These are phyloP conservation scores for Pygoscelis adeliae DNA, from an alignment of 2,113 vertebrate species.

Conservation along the genomic window DNA sequence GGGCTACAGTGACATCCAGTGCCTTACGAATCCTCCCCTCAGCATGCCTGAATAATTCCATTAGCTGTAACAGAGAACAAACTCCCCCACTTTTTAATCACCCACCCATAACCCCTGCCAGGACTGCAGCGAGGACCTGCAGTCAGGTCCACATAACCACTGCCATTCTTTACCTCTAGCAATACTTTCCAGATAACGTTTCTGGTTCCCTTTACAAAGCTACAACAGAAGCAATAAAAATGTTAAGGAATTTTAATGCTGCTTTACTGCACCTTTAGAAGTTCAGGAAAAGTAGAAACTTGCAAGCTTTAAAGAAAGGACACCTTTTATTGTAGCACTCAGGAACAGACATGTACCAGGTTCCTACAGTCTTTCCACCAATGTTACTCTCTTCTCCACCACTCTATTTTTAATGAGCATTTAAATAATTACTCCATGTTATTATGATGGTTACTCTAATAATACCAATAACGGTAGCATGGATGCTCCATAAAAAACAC, in stretches of 20 bases:
- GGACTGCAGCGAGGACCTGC: neutral
- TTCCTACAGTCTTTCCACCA: neutral
- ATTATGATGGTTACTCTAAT: slow-evolving; percentile 50
- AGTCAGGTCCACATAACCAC: neutral
- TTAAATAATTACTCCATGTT: slow-evolving; percentile 68
- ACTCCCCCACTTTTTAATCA: neutral
- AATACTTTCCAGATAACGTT: neutral
- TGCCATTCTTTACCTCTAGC: neutral
- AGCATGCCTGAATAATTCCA: slow-evolving; percentile 52
- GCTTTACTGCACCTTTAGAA: slow-evolving; percentile 32
- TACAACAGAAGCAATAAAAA: slow-evolving; percentile 45
- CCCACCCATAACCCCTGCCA: slow-evolving; percentile 2
- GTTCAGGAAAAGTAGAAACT: slow-evolving; percentile 40
- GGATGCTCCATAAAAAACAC: slow-evolving; percentile 63
- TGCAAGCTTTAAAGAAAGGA: slow-evolving; percentile 28
- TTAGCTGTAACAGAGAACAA: slow-evolving; percentile 10
- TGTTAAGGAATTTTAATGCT: slow-evolving; percentile 25
- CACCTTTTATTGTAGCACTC: slow-evolving; percentile 49
- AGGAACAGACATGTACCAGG: neutral
- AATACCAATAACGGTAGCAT: slow-evolving; percentile 57
- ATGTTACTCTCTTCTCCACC: neutral
- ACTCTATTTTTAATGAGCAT: slow-evolving; percentile 53
- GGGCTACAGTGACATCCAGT: slow-evolving; percentile 59
- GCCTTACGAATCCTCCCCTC: slow-evolving; percentile 31
- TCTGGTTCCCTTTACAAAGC: neutral